Evolutionary conservation across 2,888 invertebrate species (phyloP).

Genomic region (Pogonocherus hispidulus): DNA sequence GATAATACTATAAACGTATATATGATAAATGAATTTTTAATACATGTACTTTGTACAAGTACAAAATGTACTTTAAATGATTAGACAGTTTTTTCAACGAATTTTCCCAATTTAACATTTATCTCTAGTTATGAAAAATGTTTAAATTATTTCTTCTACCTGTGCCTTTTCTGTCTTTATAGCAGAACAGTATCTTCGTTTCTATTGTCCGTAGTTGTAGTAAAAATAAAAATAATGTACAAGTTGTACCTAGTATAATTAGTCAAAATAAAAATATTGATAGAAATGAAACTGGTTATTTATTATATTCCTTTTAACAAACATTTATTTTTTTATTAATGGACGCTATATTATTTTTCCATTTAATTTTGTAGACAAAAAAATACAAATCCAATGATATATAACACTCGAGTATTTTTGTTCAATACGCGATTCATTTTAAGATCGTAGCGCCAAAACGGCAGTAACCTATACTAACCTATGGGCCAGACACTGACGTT

Average conservation of each 20-base stretch:
- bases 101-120: conserved; percentile 39
- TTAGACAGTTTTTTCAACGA: conserved; percentile 30
- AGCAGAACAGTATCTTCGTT: conserved; percentile 62
- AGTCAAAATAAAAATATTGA: conserved; percentile 34
- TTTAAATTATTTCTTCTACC: conserved; percentile 63
- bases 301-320: not conserved
- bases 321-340: not conserved
- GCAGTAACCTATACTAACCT: too few relatives aligned
- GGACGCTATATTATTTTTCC: too few relatives aligned
- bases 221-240: conserved; percentile 45
- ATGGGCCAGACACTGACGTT: too few relatives aligned
- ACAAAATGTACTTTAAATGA: too few relatives aligned
- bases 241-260: conserved; percentile 47
- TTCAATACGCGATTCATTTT: too few relatives aligned
- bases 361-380: too few relatives aligned
- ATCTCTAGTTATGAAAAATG: conserved; percentile 28
- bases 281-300: not conserved
- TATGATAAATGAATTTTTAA: too few relatives aligned
- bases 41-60: too few relatives aligned
- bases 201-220: conserved; percentile 57
- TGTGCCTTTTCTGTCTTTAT: conserved; percentile 67
- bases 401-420: too few relatives aligned
- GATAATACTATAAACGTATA: too few relatives aligned
- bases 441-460: too few relatives aligned
- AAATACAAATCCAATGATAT: too few relatives aligned